Conservation (phyloP, 2,797 vertebrate genomes). For the Vespertilio murinus region DNA sequence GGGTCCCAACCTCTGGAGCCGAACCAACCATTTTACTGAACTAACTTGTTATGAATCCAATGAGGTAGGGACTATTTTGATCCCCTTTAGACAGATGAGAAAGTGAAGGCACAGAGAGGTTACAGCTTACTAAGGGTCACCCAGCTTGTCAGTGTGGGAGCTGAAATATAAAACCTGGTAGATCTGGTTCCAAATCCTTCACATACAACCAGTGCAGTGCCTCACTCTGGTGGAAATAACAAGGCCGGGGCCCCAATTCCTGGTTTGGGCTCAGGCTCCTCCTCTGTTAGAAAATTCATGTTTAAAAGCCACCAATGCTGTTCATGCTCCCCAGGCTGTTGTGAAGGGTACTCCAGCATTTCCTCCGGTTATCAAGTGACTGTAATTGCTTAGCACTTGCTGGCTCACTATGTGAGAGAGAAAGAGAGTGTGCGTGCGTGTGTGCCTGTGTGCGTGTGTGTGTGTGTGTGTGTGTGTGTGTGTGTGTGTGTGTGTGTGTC, state of each 20-base stretch:
- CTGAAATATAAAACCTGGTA: background rate
- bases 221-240: background rate
- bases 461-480: too few relatives aligned
- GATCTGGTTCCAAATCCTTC: background rate
- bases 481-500: too few relatives aligned
- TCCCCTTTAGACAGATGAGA: background rate
- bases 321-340: background rate
- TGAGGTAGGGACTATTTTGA: background rate
- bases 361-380: too few relatives aligned
- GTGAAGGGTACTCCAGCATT: background rate
- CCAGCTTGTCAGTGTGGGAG: background rate
- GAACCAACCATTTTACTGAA: background rate
- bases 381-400: background rate
- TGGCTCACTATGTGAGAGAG: too few relatives aligned
- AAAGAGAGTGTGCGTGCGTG: background rate
- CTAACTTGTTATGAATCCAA: background rate
- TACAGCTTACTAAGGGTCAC: background rate
- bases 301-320: background rate
- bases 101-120: background rate
- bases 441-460: too few relatives aligned
- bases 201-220: fast-evolving
- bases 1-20: background rate
- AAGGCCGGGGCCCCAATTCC: background rate
- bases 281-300: background rate
- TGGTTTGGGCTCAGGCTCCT: background rate